Evolutionary conservation across 2,888 invertebrate genomes (phyloP), one percentile per base, ranked within the genome.

Genomic region (Drosophila algonquin): DNA sequence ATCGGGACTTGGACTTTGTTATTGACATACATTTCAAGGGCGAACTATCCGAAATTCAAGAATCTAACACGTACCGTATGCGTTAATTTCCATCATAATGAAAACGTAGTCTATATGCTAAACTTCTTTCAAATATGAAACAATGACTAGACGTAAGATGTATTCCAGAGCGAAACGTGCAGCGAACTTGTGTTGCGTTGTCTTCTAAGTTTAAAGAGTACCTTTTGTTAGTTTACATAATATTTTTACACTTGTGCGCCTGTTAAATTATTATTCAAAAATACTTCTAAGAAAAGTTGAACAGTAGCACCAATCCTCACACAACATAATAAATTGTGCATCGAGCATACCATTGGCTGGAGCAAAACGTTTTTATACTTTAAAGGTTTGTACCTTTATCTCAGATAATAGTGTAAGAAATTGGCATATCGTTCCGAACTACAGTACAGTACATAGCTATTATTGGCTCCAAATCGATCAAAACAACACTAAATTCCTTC

Each of bases 1-100:
- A 97, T 93, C 95, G 99, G 56, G 99, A 99, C 93, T 94, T 99
- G 76, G 99, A 99, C 93, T 99, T 99, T 92, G 95, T 95, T 80
- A 95, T 99, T 73, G 96, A 97, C 89, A 94, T 99, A 54, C 96
- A 97, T 89, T 99, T 99, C 93, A 96, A 98, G 87, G 97, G 97
- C 27, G 97, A 97, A 90, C 93, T 97, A 71, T 96, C 97, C 71
- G 95, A 96, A 91, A 95, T 98, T 73, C 94, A 95, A 77, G 97
- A 97, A 93, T 95, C 95, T 79, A 98, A 97, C 90, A 95, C 95
- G 90, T 98, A 98, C 91, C 94, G 97, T 86, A 98, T 98, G 98
- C 97, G 98, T 93, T 98, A 82, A 77, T 32, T 7, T 40, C 18
- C 16, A 58, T 50, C 54, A 68, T 48, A 55, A 65, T 52, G 55